Evolutionary conservation across 2,797 vertebrate species (phyloP), one percentile per base, ranked within the genome.

Genomic region (Premnoplex brunnescens): DNA sequence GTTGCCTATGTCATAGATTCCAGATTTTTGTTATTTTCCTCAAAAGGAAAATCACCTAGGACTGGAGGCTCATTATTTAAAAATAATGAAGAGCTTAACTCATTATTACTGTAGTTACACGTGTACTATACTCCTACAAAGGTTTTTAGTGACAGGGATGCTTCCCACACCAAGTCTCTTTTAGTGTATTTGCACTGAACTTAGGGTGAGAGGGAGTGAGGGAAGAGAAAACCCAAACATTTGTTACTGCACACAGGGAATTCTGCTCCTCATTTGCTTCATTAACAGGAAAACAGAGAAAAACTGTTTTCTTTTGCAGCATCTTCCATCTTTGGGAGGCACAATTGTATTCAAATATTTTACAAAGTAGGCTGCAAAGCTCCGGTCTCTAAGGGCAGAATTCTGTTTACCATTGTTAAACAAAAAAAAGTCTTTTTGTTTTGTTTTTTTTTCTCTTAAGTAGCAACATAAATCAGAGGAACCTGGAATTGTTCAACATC

Each of bases 21-120:
- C n/a, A 37, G 17, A 58, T 51, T 85, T 88, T 26, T 5, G 0
- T 86, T 81, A 44, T 44, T 77, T 52, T 62, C 24, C 18, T 82
- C 34, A 67, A 67, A 6, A 91, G 32, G 17, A 88, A 81, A 56
- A 49, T 72, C 44, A 84, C 16, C 28, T 10, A 77, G 27, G 8
- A 77, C 30, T 34, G 17, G 88, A 73, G 32, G 32, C 1, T 86
- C 14, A 36, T 79, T 62, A 32, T 73, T 85, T 64, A 60, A 69
- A 75, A 80, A 43, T 49, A 73, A 82, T 37, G 14, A 84, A 88
- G 87, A 63, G 4, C 8, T 83, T 90, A 59, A 63, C 77, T 95
- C 56, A 56, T 27, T 91, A 5, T 19, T 44, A n/a, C 6, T 56
- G 51, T 75, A 76, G 21, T 36, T 88, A 84, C 16, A 84, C 21